Evolutionary conservation across 37 sponge, comb jelly and placozoan species (phyloP), one percentile per base, ranked within the genome.

Genomic region (Diacarnus erythraeanus): DNA sequence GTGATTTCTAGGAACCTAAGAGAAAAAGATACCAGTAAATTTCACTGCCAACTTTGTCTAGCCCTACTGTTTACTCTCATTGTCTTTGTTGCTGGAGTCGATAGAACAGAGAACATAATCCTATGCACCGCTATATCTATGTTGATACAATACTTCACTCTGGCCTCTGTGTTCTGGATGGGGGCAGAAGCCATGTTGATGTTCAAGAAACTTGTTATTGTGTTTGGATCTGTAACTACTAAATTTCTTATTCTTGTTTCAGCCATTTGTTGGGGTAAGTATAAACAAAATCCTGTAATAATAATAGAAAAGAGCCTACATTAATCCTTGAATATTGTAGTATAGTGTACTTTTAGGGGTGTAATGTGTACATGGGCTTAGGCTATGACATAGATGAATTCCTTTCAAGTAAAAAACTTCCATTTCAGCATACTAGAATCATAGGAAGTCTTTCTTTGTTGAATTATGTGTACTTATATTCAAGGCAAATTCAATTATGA

Each of bases 101-200:
- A 84, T 36, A 65, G 80, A 8, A 83, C 80, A 1, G 74, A 77
- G 29, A 72, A 59, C 12, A 40, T 42, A 12, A 54, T 58, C 23
- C 80, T 27, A 35, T 89, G 89, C 75, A 84, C 77, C 25, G 37
- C 64, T 42, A 39, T 72, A 25, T 81, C 83, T 8, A 9, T 78
- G 10, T 57, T 89, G 34, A 71, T 89, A 35, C 80, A 74, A 12
- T 84, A 89, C 66, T 77, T 78, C 39, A 72, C 74, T 15, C 65
- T 79, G 34, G 78, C 79, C 42, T 70, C 85, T 69, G 51, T 87
- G 57, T 70, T 51, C 42, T 81, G 83, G 83, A 87, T 87, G 87
- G 87, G 87, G 51, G 81, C 81, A 36, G 86, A 79, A 44, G 86
- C 88, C 64, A 66, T 88, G 42, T 70, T 82, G 33, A 78, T 88